Percentiles rank a stretch among this genome's conserved stretches.
Conservation (phyloP, 2,113 vertebrate genomes). For the Dolichallabes microphthalmus region DNA sequence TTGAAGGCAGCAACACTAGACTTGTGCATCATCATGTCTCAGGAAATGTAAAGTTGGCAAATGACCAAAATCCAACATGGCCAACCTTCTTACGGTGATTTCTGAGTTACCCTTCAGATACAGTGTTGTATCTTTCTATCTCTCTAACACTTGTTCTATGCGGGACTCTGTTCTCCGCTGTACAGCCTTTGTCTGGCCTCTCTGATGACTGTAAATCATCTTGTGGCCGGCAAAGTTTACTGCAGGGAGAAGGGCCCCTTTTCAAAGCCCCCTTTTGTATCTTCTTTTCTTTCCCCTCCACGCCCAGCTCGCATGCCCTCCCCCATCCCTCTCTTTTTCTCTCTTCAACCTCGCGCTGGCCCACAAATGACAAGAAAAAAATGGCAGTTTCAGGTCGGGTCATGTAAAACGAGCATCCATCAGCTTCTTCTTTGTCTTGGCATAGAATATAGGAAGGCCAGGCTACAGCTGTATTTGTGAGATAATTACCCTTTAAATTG, state of each 20-base stretch:
- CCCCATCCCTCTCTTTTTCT: slow-evolving; percentile 50
- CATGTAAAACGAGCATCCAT: slow-evolving; percentile 67
- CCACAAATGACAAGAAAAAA: slow-evolving; percentile 71
- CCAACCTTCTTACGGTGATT: slow-evolving; percentile 9
- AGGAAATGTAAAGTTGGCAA: slow-evolving; percentile 12
- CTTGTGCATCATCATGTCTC: not conserved
- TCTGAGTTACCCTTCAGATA: not conserved
- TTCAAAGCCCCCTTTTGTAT: slow-evolving; percentile 65
- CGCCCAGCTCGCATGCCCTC: slow-evolving; percentile 52
- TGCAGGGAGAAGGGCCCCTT: slow-evolving; percentile 58
- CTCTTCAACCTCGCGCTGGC: slow-evolving; percentile 58
- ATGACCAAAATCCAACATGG: not conserved
- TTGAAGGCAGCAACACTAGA: not conserved
- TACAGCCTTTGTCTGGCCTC: slow-evolving; percentile 54
- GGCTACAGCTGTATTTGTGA: slow-evolving; percentile 57
- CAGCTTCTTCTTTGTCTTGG: slow-evolving; percentile 68
- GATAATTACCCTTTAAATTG: slow-evolving; percentile 59
- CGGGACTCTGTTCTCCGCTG: slow-evolving; percentile 40
- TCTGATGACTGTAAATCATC: slow-evolving; percentile 60
- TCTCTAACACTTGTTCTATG: slow-evolving; percentile 10
- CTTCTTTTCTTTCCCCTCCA: slow-evolving; percentile 66
- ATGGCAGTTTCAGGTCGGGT: slow-evolving; percentile 66
- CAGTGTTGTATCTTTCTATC: not conserved
- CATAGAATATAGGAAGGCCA: slow-evolving; percentile 50
- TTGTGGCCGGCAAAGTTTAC: slow-evolving; percentile 56